Evolutionary conservation across 2,113 vertebrate genomes (phyloP), one percentile per base, ranked within the genome.

Genomic region (Ramphastos sulfuratus): DNA sequence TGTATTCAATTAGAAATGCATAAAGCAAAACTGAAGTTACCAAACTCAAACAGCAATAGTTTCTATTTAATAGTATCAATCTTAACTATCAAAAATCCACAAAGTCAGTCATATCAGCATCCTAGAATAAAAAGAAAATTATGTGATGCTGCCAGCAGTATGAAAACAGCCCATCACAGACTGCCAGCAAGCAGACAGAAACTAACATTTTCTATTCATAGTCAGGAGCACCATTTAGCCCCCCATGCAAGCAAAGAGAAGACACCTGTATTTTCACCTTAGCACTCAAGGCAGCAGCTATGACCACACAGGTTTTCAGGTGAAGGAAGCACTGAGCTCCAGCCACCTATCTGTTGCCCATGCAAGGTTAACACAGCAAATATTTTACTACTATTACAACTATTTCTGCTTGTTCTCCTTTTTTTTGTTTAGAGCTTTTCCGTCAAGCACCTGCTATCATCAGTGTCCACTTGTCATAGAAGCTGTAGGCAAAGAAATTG

Each of bases 1-100:
- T 61, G 44, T 61, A 30, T 82, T 85, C 35, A 87, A 82, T 79
- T 78, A 79, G n/a, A 87, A 87, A 44, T 25, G 4, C 35, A 33
- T 69, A 72, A 75, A 82, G n/a, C n/a, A 77, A 91, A 90, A 82
- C 2, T 87, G 44, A 80, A 87, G 44, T 75, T 85, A 87, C 50
- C 23, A 58, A 91, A 79, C 44, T 82, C 82, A 87, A 89, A 84
- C 10, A 50, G 6, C 67, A 80, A 69, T 2, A 7, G 19, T 69
- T 87, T 76, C 79, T 80, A 58, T 80, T 87, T 70, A 73, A 75
- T 37, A 60, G n/a, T 37, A 58, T 39, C n/a, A 35, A 8, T 80
- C 65, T 42, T 42, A 81, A 59, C 52, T 20, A 81, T 27, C 19
- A 89, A 70, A 95, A 70, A 95, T n/a, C 31, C 37, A 79, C 27